Conservation (phyloP, 2,888 invertebrate species). For the Eugnorisma glareosa region DNA sequence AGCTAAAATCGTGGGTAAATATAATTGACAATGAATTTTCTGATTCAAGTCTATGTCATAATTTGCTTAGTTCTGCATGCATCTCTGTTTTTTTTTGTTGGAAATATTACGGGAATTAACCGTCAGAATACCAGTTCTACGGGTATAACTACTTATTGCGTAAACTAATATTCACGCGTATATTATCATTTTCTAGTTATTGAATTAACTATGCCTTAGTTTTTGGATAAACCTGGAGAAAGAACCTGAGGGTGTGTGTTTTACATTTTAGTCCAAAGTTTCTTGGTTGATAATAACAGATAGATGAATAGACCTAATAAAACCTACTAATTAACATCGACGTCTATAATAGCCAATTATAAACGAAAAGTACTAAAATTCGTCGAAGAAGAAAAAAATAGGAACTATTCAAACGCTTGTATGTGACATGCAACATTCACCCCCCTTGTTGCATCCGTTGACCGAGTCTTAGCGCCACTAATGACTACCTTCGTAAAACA, state of each 20-base stretch:
- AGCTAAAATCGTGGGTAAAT: slow-evolving; percentile 21
- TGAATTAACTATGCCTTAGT: background rate
- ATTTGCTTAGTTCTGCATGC: background rate
- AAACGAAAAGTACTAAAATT: background rate
- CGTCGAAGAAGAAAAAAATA: background rate
- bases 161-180: background rate
- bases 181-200: background rate
- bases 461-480: too few relatives aligned
- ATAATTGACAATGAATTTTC: slow-evolving; percentile 1
- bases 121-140: background rate
- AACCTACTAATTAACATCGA: background rate
- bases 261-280: background rate
- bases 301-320: background rate
- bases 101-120: too few relatives aligned
- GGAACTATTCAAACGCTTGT: too few relatives aligned
- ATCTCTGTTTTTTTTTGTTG: background rate
- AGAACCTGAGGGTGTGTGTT: background rate
- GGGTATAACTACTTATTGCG: background rate
- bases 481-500: too few relatives aligned
- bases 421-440: too few relatives aligned
- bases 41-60: background rate
- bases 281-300: background rate
- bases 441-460: too few relatives aligned
- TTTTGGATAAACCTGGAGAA: background rate
- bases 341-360: background rate